Evolutionary conservation across 2,888 invertebrate species (phyloP), one percentile per base, ranked within the genome.

Genomic region (Lasioglossum vierecki): DNA sequence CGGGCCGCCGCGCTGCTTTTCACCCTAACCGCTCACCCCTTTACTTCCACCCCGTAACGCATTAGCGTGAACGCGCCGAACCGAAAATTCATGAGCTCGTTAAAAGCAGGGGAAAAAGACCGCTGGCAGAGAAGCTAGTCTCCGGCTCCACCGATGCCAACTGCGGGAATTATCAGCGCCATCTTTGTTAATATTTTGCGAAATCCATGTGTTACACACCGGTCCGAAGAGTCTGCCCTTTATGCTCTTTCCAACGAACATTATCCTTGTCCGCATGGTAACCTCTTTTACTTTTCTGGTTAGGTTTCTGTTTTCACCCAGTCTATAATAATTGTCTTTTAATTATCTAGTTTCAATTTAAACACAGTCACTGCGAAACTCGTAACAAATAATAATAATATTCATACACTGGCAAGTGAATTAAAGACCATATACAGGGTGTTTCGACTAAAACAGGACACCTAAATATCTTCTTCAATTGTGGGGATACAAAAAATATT

Each of bases 61-160:
- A 73, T 85, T 83, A 81, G 53, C 79, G 53, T 49, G 82, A 74
- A 71, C 72, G 60, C 85, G 78, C 74, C 70, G 84, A 84, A 80
- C 74, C 75, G 76, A 80, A 76, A 84, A 88, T 88, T 87, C 82
- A 80, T 76, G 80, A 72, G 53, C 75, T 84, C 82, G 68, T 82
- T 84, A 78, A 82, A 84, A 82, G 30, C 79, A 44, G 11, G 57
- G 60, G 35, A 63, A 70, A 68, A 82, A 68, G 30, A 26, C 30
- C 35, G 26, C 26, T n/a, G 39, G 39, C 30, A 39, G 66, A 18
- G 66, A 66, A 35, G 63, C 63, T 13, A 15, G n/a, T 26, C 18
- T 9, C 72, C 8, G 46, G 72, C 30, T 30, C 18, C 72, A 8
- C 18, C 30, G 26, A 72, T 11, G 72, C 72, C 30, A 72, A 72